Conservation (phyloP, 2,888 invertebrate genomes). For the Lasioglossum vierecki region DNA sequence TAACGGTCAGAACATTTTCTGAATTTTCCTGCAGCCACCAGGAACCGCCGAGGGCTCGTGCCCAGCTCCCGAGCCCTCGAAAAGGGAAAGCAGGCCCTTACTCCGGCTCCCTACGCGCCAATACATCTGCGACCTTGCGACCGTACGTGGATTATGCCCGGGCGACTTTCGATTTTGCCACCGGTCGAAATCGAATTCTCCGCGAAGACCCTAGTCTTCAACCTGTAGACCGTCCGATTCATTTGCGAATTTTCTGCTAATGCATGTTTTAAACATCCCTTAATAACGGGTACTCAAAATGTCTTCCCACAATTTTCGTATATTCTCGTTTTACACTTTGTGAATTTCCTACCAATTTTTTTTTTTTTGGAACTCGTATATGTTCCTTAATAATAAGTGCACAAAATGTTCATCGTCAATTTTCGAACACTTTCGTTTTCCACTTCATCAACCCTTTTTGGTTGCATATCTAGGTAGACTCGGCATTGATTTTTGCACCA, state of each 20-base stretch:
- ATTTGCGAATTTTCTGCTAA: neutral
- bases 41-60: constrained; percentile 51
- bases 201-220: neutral
- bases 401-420: too few species aligned
- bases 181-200: neutral
- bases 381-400: too few species aligned
- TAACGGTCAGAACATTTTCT: constrained; percentile 75
- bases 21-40: constrained; percentile 72
- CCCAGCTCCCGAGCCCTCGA: constrained; percentile 62
- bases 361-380: too few species aligned
- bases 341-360: too few species aligned
- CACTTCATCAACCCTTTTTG: too few species aligned
- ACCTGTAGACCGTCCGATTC: neutral
- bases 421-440: too few species aligned
- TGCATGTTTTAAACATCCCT: neutral
- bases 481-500: too few species aligned
- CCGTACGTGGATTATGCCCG: constrained; percentile 53
- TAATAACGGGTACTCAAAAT: neutral
- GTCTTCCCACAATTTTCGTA: too few species aligned
- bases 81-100: constrained; percentile 50
- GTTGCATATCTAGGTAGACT: too few species aligned
- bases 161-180: constrained; percentile 74
- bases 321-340: too few species aligned
- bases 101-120: constrained; percentile 65
- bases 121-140: constrained; percentile 68